phyloP scores from a whole-genome alignment of 2,797 vertebrate genomes.

The Remorina albescens region DNA sequence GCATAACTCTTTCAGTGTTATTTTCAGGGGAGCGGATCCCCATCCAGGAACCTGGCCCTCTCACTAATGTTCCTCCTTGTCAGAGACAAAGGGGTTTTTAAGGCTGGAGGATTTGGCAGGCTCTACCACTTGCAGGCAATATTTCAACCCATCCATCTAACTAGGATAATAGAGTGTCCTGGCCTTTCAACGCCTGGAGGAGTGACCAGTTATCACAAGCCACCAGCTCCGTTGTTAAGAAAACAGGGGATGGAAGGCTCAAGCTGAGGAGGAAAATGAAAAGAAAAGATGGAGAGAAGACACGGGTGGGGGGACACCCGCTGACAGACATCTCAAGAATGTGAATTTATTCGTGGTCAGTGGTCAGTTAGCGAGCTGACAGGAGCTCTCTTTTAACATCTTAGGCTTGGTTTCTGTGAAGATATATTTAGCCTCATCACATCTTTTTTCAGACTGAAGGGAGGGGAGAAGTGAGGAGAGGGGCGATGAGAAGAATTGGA shows the following conservation, averaged over 20 bases:
- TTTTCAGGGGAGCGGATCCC: constrained; percentile 63
- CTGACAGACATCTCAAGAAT: constrained; percentile 58
- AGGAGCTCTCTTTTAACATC: constrained; percentile 71
- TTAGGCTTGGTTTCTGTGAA: constrained; percentile 68
- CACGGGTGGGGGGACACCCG: too few species aligned
- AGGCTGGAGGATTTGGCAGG: constrained; percentile 83
- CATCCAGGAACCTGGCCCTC: constrained; percentile 73
- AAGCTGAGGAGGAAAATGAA: constrained; percentile 57
- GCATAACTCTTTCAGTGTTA: constrained; percentile 32
- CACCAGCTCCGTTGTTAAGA: constrained; percentile 85
- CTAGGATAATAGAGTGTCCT: constrained; percentile 86
- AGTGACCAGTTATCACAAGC: constrained; percentile 87
- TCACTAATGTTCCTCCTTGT: constrained; percentile 81
- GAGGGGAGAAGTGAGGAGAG: constrained; percentile 52
- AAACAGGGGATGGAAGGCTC: constrained; percentile 73
- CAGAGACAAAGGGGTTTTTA: constrained; percentile 85
- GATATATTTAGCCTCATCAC: constrained; percentile 74
- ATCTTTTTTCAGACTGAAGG: constrained; percentile 55
- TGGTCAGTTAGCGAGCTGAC: constrained; percentile 63
- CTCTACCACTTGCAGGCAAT: constrained; percentile 85
- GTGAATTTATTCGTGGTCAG: constrained; percentile 70
- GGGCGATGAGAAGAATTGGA: constrained; percentile 76
- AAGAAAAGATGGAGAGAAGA: constrained; percentile 57
- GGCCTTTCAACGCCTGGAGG: constrained; percentile 85
- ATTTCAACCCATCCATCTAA: constrained; percentile 87